Evolutionary conservation across 2,797 vertebrate species (phyloP), one percentile per base, ranked within the genome.

Genomic region (Coregonus ussuriensis): DNA sequence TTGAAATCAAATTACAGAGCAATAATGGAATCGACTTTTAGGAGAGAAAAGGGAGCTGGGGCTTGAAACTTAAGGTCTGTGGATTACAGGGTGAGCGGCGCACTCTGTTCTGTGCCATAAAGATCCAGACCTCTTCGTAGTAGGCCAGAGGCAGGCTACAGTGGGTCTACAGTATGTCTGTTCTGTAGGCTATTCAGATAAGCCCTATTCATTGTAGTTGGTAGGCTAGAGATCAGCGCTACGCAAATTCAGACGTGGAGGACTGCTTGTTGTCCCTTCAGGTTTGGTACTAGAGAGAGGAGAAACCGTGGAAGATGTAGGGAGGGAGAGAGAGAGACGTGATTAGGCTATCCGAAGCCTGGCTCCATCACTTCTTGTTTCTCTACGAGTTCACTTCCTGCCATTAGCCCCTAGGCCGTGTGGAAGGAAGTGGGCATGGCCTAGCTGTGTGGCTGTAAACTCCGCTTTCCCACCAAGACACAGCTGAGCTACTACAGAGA

Each of bases 331-430:
- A 33, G 74, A 63, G 67, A 85, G 54, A 66, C 35, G 25, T 33
- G 37, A 66, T 25, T 6, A 33, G n/a, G 18, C 9, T 67, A 75
- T 84, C 87, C 83, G 79, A 87, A 88, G 89, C 83, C 25, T 67
- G 83, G 82, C 88, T 88, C 88, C 92, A 91, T 94, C 91, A 93
- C 91, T 93, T 95, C 94, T 94, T 93, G 91, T 93, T 93, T 92
- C 92, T 91, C 90, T 86, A 89, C 91, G 82, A 92, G 93, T 92
- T 93, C 91, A 93, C 84, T 94, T 94, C 94, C 94, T 93, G 93
- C 80, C 92, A 92, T 86, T 84, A 85, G 89, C 86, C 86, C 79
- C 74, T 13, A 85, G 81, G 86, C 82, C 82, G 76, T 80, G 85
- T 81, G 89, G 91, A 92, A 94, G 93, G 91, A 93, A 93, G 87